Conservation (phyloP, 2,797 vertebrate genomes). For the Macropodus opercularis region DNA sequence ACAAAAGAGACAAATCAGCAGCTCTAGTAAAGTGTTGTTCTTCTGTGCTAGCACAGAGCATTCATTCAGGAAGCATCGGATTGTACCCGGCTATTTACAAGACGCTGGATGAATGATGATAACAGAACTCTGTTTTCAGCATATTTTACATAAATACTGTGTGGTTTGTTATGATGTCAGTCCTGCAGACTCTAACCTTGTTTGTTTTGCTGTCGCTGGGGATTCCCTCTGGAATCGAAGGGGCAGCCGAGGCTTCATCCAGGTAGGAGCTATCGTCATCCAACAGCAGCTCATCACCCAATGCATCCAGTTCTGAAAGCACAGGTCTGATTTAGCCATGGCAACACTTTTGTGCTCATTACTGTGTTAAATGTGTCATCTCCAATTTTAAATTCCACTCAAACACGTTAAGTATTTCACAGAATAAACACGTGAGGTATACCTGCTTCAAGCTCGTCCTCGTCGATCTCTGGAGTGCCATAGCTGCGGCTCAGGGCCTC, state of each 20-base stretch:
- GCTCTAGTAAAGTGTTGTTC: not conserved
- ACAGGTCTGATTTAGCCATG: slow-evolving; percentile 9
- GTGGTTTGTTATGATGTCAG: not conserved
- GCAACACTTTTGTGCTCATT: not conserved
- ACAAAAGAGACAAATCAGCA: slow-evolving; percentile 19
- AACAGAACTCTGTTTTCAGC: no score
- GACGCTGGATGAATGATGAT: no score
- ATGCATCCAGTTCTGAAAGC: slow-evolving; percentile 90
- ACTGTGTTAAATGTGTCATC: not conserved
- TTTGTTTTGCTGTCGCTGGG: slow-evolving; percentile 93
- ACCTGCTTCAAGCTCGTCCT: slow-evolving; percentile 98
- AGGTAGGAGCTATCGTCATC: slow-evolving; percentile 97
- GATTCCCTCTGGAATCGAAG: slow-evolving; percentile 93
- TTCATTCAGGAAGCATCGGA: not conserved
- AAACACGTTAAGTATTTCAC: not conserved
- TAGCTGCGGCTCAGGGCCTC: slow-evolving; percentile 96
- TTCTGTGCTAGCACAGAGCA: not conserved
- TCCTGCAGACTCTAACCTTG: slow-evolving; percentile 82
- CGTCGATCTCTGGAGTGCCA: slow-evolving; percentile 95
- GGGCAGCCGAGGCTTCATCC: slow-evolving; percentile 93
- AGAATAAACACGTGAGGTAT: slow-evolving; percentile 34
- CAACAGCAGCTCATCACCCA: slow-evolving; percentile 95
- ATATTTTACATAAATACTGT: no score
- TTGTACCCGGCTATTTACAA: no score
- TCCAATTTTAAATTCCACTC: not conserved